Base-by-base conservation (phyloP, 1,140 invertebrate species). In the Drosophila sulfurigaster region DNA sequence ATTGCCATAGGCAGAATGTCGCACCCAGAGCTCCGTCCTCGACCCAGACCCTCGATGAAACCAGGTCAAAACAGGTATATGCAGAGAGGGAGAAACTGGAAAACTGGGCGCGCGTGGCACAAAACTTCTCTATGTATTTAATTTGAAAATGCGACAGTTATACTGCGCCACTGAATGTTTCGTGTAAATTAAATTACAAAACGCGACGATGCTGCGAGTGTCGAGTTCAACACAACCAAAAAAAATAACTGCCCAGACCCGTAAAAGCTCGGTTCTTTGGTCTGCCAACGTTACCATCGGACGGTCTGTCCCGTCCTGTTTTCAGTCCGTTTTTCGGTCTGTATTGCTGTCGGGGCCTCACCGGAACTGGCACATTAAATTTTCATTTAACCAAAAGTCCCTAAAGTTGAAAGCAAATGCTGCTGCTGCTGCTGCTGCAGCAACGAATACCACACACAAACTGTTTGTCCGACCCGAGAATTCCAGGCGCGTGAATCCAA, bases 161-260 rank as follows among this genome's bases (percentile, higher is more conserved):
- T 60, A 75, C 68, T 75, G 67, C 68, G 73, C 28, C 73, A 71
- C 54, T 28, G 32, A 60, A 30, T 60, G 60, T 56, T 66, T 72
- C 48, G 60, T 72, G 68, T 76, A 72, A 76, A 76, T 76, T 72
- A 76, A 76, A 76, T 76, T 66, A 72, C 72, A 75, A 38, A 56
- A 52, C 72, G 72, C 72, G 66, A 49, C 67, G 58, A 69, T 49
- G 72, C 59, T 32, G 20, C 3, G 43, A 15, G 32, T 58, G 43
- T 41, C 13, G 46, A 38, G 59, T 64, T 15, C 28, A 32, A 32
- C 5, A 38, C 35, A 10, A 38, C n/a, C n/a, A 38, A 38, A 35
- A 38, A 38, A 38, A 38, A 38, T 6, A 32, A 51, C 45, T 60
- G 48, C 3, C 51, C 25, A 52, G 25, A 52, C 11, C 49, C 25